Base-by-base conservation (phyloP, 37 sponge, comb jelly and placozoan genomes). In the Spongilla lacustris region DNA sequence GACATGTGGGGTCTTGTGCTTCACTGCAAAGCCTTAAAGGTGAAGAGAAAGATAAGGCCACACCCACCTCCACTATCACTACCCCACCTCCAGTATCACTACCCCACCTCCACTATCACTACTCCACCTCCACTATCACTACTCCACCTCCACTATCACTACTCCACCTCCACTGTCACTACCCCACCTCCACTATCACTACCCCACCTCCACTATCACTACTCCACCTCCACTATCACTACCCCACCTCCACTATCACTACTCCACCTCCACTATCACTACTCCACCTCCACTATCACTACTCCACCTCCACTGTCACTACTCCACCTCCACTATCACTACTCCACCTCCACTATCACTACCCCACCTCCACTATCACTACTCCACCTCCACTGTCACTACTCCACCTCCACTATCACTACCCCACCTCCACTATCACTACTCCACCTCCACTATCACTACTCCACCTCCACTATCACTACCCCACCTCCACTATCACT, bases 1-100 rank as follows among this genome's bases (percentile, higher is more conserved):
- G 79, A 17, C 3, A 12, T 24, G 66, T 74, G 68, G 74, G 73
- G 28, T 93, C 87, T 35, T 86, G 73, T 28, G 83, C 34, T 4
- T 77, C 24, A 26, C 32, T 36, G 68, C 36, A 48, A 73, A 89
- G 81, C 67, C 92, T 91, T 26, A 2, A 66, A 25, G 10, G 10
- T 24, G 2, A 33, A 27, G 38, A 29, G 48, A 77, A 36, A 58
- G 11, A n/a, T n/a, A n/a, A n/a, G n/a, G n/a, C n/a, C 46, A 46
- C 8, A 46, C 46, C 8, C 8, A 4, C 46, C 46, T 46, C 8
- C 46, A 4, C 8, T 8, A 4, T 8, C 4, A 8, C 46, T 8
- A 46, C 46, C 4, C 46, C 46, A 10, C 46, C 8, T 46, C 46
- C 4, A 10, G 8, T 8, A 46, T 46, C 8, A 46, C 46, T 46